A percentile compares a stretch with the other conserved stretches of the same genome.
Conservation (phyloP, 2,888 invertebrate species). For the Epirrita christyi region DNA sequence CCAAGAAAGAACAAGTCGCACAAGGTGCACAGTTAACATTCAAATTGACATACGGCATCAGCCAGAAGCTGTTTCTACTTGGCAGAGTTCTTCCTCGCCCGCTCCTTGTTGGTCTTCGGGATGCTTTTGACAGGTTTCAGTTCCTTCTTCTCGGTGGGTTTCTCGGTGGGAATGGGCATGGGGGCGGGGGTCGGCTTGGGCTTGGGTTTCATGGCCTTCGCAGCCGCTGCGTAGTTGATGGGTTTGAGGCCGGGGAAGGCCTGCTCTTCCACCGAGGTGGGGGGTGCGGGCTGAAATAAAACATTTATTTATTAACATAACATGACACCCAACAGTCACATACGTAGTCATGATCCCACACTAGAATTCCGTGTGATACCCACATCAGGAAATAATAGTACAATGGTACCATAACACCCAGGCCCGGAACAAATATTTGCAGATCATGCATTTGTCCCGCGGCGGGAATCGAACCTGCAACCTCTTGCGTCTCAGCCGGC, state of each 20-base stretch:
- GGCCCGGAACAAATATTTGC: too few relatives aligned
- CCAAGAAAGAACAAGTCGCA: too few relatives aligned
- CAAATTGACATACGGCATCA: conserved; percentile 4
- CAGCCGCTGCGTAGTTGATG: conserved; percentile 79
- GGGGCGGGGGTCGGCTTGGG: conserved; percentile 43
- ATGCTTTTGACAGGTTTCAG: conserved; percentile 24
- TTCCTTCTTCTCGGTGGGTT: conserved; percentile 38
- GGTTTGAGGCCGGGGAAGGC: conserved; percentile 60
- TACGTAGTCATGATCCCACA: too few relatives aligned
- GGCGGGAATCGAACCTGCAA: too few relatives aligned
- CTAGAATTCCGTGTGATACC: too few relatives aligned
- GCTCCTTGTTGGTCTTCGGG: conserved; percentile 27
- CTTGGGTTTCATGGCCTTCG: conserved; percentile 74
- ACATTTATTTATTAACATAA: too few relatives aligned
- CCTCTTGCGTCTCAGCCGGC: too few relatives aligned
- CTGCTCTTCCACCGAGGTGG: conserved; percentile 44
- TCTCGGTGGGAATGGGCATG: conserved; percentile 35
- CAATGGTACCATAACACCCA: too few relatives aligned
- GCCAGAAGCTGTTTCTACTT: conserved; percentile 50
- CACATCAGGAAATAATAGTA: too few relatives aligned
- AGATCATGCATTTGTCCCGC: too few relatives aligned
- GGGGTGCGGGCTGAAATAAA: conserved; percentile 43
- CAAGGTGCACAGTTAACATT: conserved; percentile 2
- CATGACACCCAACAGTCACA: too few relatives aligned
- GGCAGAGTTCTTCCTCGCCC: conserved; percentile 65